phyloP scores from a whole-genome alignment of 2,888 invertebrate genomes.

The Agrilus cyanescens region DNA sequence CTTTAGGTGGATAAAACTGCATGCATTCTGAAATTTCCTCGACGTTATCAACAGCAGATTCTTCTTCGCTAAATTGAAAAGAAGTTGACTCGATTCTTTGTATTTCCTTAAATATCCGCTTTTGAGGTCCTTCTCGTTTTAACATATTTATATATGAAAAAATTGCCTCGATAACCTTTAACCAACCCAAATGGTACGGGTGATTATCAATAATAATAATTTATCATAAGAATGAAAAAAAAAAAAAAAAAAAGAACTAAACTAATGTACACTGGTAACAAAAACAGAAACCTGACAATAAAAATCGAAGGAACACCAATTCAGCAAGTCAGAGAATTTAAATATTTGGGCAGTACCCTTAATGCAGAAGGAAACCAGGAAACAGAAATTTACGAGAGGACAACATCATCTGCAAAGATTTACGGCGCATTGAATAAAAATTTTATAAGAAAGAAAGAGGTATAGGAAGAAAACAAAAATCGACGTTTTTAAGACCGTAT shows the following conservation, averaged over 20 bases:
- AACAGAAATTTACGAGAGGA: no score
- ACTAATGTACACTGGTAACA: no score
- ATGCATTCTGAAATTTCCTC: constrained; percentile 64
- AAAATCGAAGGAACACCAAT: no score
- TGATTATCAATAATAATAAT: constrained; percentile 3
- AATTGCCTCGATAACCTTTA: constrained; percentile 60
- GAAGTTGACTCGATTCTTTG: constrained; percentile 63
- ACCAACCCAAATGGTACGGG: constrained; percentile 9
- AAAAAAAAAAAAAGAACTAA: constrained; percentile 1
- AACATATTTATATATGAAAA: constrained; percentile 73
- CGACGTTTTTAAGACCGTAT: no score
- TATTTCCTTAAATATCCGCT: constrained; percentile 60
- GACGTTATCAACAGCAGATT: constrained; percentile 63
- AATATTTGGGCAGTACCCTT: no score
- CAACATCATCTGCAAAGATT: no score
- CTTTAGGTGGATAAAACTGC: constrained; percentile 66
- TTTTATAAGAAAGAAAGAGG: no score
- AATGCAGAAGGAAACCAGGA: no score
- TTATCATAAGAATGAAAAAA: constrained; percentile 1
- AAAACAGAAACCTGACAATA: no score
- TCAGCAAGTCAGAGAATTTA: no score
- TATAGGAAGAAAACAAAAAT: no score
- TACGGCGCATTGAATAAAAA: no score
- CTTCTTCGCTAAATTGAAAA: constrained; percentile 60
- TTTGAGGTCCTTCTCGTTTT: constrained; percentile 50